Evolutionary conservation across 2,797 vertebrate genomes (phyloP), one percentile per base, ranked within the genome.

Genomic region (Todus mexicanus): DNA sequence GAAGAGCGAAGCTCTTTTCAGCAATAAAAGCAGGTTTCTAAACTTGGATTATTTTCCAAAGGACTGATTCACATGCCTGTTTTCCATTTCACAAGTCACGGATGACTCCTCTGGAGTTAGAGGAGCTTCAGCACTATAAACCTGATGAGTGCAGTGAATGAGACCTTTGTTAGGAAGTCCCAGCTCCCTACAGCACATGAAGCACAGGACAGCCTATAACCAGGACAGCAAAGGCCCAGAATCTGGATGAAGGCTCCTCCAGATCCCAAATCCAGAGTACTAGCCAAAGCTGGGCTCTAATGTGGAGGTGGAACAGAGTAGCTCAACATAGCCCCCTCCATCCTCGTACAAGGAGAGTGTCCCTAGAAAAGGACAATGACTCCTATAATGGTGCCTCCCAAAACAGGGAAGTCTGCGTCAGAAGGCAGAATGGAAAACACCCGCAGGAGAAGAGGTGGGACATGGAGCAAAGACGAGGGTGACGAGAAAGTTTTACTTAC

Each of bases 121-220:
- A 74, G 72, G 48, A 83, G 20, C 53, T 86, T 38, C 56, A 73
- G 68, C 68, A 60, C 31, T 12, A 11, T 5, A 23, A 87, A 15
- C 6, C 16, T 16, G 29, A 33, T 8, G 60, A 40, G 40, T 4
- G 16, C 57, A 66, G 11, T 2, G 38, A 68, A 73, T 3, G 9
- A 54, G 50, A 31, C 21, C 25, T 40, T 37, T 29, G 42, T 7
- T 31, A 57, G 37, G 66, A 66, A 71, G 35, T 16, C 23, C 7
- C 35, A 10, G 2, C n/a, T 57, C 71, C 63, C 37, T 9, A 8
- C 0, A 1, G 40, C 6, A 26, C 1, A 0, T 0, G 1, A 71
- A 59, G 40, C 12, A 64, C 8, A 29, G 31, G 63, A 31, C 61
- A 69, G 56, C 20, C 50, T 78, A 26, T 7, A 57, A 60, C 16